phyloP scores from a whole-genome alignment of 1,140 invertebrate species.

The Zaprionus taronus region DNA sequence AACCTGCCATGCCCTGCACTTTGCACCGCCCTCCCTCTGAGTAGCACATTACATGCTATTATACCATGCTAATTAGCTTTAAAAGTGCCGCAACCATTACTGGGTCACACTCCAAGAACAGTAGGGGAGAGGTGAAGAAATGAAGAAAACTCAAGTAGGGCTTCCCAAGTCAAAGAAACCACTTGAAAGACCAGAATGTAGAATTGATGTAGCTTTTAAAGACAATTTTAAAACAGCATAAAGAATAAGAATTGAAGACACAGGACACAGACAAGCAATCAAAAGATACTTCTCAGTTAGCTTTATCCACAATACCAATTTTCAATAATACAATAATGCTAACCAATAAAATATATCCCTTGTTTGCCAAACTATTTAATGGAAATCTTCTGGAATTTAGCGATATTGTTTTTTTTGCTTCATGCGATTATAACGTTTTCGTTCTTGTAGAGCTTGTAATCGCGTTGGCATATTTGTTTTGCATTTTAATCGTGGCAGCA shows the following conservation, averaged over 20 bases:
- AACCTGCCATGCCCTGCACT: background rate
- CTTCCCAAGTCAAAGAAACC: background rate
- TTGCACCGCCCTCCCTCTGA: background rate
- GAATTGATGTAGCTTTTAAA: background rate
- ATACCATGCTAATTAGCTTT: slow-evolving; percentile 40
- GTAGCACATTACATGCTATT: slow-evolving; percentile 31
- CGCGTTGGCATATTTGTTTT: background rate
- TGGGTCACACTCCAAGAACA: slow-evolving; percentile 23
- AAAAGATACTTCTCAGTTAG: no score
- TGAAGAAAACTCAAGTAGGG: background rate
- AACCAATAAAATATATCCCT: no score
- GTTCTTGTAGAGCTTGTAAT: background rate
- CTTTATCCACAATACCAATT: no score
- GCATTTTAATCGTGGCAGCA: background rate
- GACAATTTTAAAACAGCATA: background rate
- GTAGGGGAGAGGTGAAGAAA: background rate
- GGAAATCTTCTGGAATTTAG: no score
- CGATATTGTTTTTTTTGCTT: no score
- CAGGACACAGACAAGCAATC: no score
- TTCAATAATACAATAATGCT: no score
- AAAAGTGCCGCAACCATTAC: slow-evolving; percentile 24
- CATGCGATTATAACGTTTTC: background rate
- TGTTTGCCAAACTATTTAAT: no score
- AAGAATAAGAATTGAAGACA: background rate
- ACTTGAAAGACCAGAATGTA: background rate